phyloP scores from a whole-genome alignment of 2,113 vertebrate genomes.

The Trachemys scripta region DNA sequence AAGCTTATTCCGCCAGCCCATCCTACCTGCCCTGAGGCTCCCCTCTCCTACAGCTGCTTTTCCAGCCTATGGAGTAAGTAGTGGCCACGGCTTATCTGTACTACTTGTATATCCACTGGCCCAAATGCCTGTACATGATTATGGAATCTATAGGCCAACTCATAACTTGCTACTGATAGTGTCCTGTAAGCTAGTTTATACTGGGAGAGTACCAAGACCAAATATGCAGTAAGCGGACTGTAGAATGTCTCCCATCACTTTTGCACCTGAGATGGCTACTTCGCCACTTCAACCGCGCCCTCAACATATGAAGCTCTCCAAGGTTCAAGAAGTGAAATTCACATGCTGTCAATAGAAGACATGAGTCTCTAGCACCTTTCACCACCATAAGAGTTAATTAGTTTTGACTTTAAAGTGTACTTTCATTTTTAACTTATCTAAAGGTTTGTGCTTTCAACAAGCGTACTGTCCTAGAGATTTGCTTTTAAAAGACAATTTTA shows the following conservation, averaged over 20 bases:
- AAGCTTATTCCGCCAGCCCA: too few relatives aligned
- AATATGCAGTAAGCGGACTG: too few relatives aligned
- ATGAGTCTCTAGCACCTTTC: too few relatives aligned
- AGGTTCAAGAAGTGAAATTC: background rate
- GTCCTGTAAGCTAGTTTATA: background rate
- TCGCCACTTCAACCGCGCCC: background rate
- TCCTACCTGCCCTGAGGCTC: too few relatives aligned
- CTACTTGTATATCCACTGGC: rapidly evolving
- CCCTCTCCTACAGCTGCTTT: too few relatives aligned
- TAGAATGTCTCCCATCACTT: background rate
- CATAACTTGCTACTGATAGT: background rate
- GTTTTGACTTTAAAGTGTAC: background rate
- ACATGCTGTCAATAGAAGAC: background rate
- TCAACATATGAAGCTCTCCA: background rate
- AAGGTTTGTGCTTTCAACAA: background rate
- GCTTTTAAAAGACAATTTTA: background rate
- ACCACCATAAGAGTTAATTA: background rate
- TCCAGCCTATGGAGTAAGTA: background rate
- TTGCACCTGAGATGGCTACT: background rate
- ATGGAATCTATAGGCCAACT: background rate
- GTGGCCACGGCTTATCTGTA: background rate
- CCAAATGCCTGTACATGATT: background rate
- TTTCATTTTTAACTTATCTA: background rate
- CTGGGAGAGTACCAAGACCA: too few relatives aligned
- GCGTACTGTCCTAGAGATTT: background rate